Evolutionary conservation across 2,888 invertebrate genomes (phyloP), one percentile per base, ranked within the genome.

Genomic region (Idaea straminata): DNA sequence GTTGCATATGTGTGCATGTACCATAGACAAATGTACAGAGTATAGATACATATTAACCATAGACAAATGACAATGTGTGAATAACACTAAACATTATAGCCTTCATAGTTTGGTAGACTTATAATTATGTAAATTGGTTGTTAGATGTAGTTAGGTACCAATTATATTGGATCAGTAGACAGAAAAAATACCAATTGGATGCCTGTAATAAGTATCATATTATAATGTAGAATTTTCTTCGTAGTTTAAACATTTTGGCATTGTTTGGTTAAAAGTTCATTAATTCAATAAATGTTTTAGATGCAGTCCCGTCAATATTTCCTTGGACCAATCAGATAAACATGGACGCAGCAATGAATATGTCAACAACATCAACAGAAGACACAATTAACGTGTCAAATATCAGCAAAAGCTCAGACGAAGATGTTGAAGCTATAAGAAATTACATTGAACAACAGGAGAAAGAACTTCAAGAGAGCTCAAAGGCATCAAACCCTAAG

Each of bases 261-360:
- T 59, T 15, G 3, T 4, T 15, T 5, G 5, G 10, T 15, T 34
- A 61, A 58, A 59, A 65, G 47, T 61, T n/a, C 15, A 35, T 57
- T 57, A 59, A 62, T 61, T 57, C 61, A 16, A 25, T 38, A 59
- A 15, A 62, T 57, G 5, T 87, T 86, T 64, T 79, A 93, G 96
- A 95, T 72, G 95, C 96, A 6, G 91, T 96, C 62, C 96, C 96
- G 6, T 95, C 96, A 67, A 95, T 96, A 65, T 96, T 96, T 85
- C 92, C 95, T 4, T 95, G 95, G 95, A 84, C 76, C 65, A 77
- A 77, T 65, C 72, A 61, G 10, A 62, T 66, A 47, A 72, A 77
- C 61, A 82, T 81, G 79, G 82, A 85, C 57, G 62, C 68, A 25
- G 61, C 68, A 36, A 36, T 36, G 47, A 34, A 59, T 2, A 34